Evolutionary conservation across 2,113 vertebrate genomes (phyloP).

Genomic region (Muscicapa adusta): DNA sequence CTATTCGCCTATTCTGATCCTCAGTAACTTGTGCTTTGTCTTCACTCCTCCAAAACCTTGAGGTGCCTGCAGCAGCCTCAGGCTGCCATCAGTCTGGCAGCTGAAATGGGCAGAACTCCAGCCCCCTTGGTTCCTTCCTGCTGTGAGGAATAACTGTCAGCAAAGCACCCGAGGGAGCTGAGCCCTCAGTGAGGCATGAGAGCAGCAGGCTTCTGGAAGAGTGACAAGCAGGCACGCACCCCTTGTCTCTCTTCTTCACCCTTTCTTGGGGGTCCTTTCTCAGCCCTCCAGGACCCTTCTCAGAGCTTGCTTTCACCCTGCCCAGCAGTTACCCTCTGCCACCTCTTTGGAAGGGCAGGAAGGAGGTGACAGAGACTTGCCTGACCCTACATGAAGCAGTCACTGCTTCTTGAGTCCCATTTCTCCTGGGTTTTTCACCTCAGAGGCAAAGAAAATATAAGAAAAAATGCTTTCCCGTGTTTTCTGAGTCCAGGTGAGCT

Average conservation of each 20-base stretch:
- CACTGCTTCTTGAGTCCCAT: background rate
- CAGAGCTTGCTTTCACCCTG: background rate
- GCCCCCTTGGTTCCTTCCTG: background rate
- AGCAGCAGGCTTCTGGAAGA: background rate
- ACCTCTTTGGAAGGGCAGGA: background rate
- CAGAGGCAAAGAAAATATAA: background rate
- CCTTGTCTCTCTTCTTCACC: background rate
- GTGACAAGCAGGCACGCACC: rapidly evolving
- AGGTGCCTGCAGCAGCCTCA: background rate
- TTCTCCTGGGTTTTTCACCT: background rate
- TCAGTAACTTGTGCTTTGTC: background rate
- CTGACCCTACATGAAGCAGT: background rate
- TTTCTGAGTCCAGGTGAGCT: background rate
- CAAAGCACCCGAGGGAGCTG: background rate
- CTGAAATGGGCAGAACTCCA: background rate
- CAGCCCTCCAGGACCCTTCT: background rate
- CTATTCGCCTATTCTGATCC: rapidly evolving
- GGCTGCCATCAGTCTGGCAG: background rate
- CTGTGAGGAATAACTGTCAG: background rate
- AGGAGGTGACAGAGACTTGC: rapidly evolving
- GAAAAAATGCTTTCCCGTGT: rapidly evolving
- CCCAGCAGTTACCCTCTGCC: background rate
- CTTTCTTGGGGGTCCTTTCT: background rate
- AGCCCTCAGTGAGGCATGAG: background rate
- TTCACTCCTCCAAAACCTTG: background rate